phyloP scores from a whole-genome alignment of 2,113 vertebrate genomes.

The Tapirus terrestris region DNA sequence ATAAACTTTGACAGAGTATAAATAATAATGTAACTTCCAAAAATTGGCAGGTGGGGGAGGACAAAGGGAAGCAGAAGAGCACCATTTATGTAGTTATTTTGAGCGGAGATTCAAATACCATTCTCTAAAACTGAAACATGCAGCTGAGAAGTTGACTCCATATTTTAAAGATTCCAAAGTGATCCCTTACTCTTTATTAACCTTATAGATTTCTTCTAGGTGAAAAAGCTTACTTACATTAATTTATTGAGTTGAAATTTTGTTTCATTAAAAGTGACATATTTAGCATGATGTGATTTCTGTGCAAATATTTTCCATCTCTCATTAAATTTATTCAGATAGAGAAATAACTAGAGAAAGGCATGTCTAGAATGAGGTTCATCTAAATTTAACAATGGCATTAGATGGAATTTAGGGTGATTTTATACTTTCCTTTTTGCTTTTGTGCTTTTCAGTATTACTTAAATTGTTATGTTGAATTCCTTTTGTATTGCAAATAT shows the following conservation, averaged over 20 bases:
- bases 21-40: conserved; percentile 45
- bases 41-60: neutral
- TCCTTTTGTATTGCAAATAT: neutral
- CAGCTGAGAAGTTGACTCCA: neutral
- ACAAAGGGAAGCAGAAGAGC: neutral
- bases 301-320: neutral
- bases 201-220: neutral
- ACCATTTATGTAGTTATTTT: neutral
- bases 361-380: neutral
- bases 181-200: neutral
- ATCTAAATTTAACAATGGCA: neutral
- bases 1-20: conserved; percentile 33
- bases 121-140: neutral
- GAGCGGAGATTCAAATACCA: neutral
- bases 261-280: neutral
- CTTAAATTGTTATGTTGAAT: neutral
- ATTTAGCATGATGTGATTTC: neutral
- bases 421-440: neutral
- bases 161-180: neutral
- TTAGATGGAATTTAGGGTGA: neutral
- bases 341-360: neutral
- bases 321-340: neutral
- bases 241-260: neutral
- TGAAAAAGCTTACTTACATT: neutral
- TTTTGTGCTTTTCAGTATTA: neutral